A percentile compares a stretch with the other conserved stretches of the same genome.
These are phyloP conservation scores for Stenchaetothrips biformis DNA, from an alignment of 2,888 invertebrate genomes.

Conservation along the genomic window DNA sequence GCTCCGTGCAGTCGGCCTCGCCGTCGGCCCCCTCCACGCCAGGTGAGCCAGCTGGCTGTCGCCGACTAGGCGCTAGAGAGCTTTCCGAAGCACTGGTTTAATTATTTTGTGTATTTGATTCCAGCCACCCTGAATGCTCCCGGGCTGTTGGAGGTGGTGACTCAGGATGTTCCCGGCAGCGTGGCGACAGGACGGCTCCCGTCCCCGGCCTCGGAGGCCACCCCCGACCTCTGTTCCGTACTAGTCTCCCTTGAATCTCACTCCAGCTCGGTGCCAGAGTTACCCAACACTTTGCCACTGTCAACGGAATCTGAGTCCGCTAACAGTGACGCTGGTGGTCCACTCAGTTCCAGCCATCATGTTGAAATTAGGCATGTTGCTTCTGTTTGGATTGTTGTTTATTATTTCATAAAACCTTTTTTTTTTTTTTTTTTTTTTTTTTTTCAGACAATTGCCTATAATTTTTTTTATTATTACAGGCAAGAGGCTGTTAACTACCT, in stretches of 20 bases:
- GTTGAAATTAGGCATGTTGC: constrained; percentile 31
- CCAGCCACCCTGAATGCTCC: neutral
- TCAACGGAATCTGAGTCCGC: constrained; percentile 14
- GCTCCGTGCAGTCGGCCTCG: neutral
- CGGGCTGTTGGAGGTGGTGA: neutral
- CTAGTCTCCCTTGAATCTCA: constrained; percentile 23
- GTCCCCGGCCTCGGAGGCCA: neutral
- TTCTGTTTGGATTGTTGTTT: neutral
- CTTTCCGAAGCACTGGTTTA: no score
- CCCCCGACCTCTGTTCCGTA: neutral
- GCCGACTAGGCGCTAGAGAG: no score
- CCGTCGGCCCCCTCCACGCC: neutral
- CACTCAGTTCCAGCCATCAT: constrained; percentile 22
- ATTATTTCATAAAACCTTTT: neutral
- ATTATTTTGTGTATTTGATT: neutral
- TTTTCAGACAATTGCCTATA: neutral
- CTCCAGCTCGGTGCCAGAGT: neutral
- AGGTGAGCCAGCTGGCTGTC: neutral
- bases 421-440: neutral
- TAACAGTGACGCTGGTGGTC: constrained; percentile 1
- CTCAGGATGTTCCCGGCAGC: neutral
- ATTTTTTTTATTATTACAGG: constrained; percentile 42
- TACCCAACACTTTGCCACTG: neutral
- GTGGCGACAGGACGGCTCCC: neutral
- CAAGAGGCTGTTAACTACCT: constrained; percentile 63